Conservation (phyloP, 2,888 invertebrate genomes). For the Drosophila nr. perissopoda region DNA sequence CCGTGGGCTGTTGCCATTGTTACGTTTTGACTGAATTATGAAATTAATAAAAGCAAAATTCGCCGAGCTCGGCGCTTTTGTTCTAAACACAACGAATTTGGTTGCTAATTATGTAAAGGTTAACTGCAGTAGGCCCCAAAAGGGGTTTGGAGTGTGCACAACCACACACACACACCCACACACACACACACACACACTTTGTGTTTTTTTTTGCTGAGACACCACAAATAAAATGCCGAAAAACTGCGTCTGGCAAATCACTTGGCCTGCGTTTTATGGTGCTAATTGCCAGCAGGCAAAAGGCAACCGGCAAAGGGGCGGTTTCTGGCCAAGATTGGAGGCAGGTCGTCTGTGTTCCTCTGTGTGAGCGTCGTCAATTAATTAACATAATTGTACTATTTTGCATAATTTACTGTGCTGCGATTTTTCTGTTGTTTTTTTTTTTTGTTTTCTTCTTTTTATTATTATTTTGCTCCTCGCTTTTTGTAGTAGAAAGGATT, state of each 20-base stretch:
- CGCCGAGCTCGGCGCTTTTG: constrained; percentile 71
- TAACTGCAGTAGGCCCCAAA: constrained; percentile 53
- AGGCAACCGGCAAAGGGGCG: background rate
- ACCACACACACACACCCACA: background rate
- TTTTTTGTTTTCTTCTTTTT: background rate
- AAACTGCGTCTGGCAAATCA: constrained; percentile 43
- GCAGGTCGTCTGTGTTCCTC: constrained; percentile 8
- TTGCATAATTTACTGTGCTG: constrained; percentile 70
- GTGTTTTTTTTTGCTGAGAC: constrained; percentile 37
- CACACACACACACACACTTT: background rate
- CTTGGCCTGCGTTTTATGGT: constrained; percentile 75
- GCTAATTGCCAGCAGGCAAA: constrained; percentile 67
- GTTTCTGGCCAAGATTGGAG: constrained; percentile 22
- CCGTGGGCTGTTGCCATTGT: constrained; percentile 38
- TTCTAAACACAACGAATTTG: constrained; percentile 76
- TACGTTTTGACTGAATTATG: constrained; percentile 68
- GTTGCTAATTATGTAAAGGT: constrained; percentile 76
- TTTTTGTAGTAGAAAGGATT: background rate
- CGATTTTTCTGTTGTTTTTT: constrained; percentile 21
- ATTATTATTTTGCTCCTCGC: background rate
- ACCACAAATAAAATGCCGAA: constrained; percentile 52
- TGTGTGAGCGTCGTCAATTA: constrained; percentile 62
- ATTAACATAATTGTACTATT: constrained; percentile 80
- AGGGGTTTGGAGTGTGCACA: background rate
- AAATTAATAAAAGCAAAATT: constrained; percentile 77